Evolutionary conservation across 1,140 invertebrate genomes (phyloP).

Genomic region (Lineus longissimus): DNA sequence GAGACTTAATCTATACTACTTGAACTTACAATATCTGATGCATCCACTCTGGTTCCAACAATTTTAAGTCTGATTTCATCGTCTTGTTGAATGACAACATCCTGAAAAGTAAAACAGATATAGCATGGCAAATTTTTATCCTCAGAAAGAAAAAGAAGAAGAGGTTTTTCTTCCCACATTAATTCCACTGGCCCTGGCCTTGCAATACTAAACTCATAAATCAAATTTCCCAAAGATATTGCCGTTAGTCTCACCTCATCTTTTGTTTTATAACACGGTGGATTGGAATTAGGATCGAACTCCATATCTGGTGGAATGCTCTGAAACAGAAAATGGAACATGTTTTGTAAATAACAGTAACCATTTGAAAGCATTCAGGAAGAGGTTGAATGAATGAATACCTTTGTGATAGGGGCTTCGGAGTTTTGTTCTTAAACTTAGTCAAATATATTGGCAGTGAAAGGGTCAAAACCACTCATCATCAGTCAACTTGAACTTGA

Average conservation of each 20-base stretch:
- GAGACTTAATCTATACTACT: too few species aligned
- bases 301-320: slow-evolving; percentile 99
- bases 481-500: too few species aligned
- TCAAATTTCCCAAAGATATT: too few species aligned
- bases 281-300: slow-evolving; percentile 96
- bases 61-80: slow-evolving; percentile 97
- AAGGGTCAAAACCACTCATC: too few species aligned
- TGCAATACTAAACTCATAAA: too few species aligned
- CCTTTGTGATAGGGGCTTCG: too few species aligned
- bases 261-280: slow-evolving; percentile 97
- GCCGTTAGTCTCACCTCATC: slow-evolving; percentile 87
- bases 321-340: slow-evolving; percentile 59
- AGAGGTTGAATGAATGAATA: too few species aligned
- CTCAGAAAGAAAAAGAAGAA: not conserved
- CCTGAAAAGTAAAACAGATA: slow-evolving; percentile 56
- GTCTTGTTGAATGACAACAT: slow-evolving; percentile 94
- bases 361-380: slow-evolving; percentile 12
- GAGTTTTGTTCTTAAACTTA: too few species aligned
- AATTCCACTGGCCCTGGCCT: too few species aligned
- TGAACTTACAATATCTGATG: slow-evolving; percentile 64
- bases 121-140: not conserved
- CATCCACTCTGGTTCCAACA: slow-evolving; percentile 96
- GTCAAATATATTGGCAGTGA: too few species aligned
- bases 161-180: too few species aligned
- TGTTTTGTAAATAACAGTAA: not conserved